Conservation (phyloP, 2,797 vertebrate species). For the Tokudaia muenninki region DNA sequence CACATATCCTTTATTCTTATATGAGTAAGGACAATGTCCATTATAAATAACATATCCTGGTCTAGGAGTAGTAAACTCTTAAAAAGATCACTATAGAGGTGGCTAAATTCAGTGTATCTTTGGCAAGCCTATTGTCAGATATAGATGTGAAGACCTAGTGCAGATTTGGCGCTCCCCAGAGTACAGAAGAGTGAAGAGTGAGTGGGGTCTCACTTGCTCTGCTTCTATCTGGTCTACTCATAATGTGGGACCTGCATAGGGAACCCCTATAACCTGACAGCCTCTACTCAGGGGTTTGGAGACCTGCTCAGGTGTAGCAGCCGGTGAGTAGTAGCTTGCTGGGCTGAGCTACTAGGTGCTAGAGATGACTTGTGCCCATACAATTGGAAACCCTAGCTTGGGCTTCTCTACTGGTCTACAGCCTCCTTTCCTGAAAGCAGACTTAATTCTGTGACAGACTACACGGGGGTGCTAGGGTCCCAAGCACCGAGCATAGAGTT, state of each 20-base stretch:
- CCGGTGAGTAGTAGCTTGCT: neutral
- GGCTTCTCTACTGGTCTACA: neutral
- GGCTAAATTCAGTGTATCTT: neutral
- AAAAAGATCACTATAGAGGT: neutral
- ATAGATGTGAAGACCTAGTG: neutral
- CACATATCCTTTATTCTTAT: too few relatives aligned
- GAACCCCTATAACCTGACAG: neutral
- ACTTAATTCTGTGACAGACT: neutral
- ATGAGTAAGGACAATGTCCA: too few relatives aligned
- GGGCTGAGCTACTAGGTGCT: neutral
- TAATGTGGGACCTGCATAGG: neutral
- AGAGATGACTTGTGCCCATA: neutral
- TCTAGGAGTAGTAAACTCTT: too few relatives aligned
- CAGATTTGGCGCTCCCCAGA: neutral
- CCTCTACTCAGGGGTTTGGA: neutral
- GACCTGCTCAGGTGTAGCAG: neutral
- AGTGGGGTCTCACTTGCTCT: neutral
- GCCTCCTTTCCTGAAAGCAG: neutral
- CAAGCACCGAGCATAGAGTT: neutral
- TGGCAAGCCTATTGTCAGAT: neutral
- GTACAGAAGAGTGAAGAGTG: neutral
- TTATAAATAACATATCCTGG: too few relatives aligned
- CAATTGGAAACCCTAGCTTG: neutral
- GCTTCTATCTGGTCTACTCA: neutral
- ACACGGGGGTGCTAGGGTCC: conserved; percentile 39